Conservation (phyloP, 2,113 vertebrate species). For the Eonycteris spelaea region DNA sequence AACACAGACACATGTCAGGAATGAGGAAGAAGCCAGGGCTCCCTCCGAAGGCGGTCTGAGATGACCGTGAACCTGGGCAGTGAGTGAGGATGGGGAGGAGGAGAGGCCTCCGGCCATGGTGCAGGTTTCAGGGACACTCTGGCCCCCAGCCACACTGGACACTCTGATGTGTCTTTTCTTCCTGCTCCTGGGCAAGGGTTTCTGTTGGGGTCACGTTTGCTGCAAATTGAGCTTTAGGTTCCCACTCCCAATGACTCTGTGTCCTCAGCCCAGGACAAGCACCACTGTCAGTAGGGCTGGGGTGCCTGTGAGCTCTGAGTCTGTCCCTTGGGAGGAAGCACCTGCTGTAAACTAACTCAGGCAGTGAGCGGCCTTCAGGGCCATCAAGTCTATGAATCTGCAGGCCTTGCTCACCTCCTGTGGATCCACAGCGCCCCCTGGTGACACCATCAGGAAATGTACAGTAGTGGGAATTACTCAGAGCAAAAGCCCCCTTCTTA, state of each 20-base stretch:
- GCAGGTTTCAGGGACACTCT: too few relatives aligned
- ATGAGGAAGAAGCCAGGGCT: not conserved
- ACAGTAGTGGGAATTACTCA: too few relatives aligned
- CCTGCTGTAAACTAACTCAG: not conserved
- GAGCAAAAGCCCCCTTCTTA: too few relatives aligned
- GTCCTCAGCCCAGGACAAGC: not conserved
- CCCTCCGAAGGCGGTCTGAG: not conserved
- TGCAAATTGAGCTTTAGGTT: not conserved
- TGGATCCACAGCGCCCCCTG: not conserved
- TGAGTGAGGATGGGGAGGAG: not conserved
- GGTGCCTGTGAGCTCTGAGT: not conserved
- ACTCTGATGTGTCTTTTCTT: not conserved
- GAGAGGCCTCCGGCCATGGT: not conserved
- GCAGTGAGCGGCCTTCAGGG: accelerated
- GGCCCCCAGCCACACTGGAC: not conserved
- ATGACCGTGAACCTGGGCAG: not conserved
- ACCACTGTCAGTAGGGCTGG: not conserved
- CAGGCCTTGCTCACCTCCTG: too few relatives aligned
- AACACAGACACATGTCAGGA: not conserved
- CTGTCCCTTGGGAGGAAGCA: not conserved
- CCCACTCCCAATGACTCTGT: not conserved
- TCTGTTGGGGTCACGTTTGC: not conserved
- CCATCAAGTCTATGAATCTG: not conserved
- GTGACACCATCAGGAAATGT: not conserved
- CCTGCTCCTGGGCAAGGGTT: too few relatives aligned